Evolutionary conservation across 2,113 vertebrate species (phyloP), one percentile per base, ranked within the genome.

Genomic region (Microcebus tavaratra): DNA sequence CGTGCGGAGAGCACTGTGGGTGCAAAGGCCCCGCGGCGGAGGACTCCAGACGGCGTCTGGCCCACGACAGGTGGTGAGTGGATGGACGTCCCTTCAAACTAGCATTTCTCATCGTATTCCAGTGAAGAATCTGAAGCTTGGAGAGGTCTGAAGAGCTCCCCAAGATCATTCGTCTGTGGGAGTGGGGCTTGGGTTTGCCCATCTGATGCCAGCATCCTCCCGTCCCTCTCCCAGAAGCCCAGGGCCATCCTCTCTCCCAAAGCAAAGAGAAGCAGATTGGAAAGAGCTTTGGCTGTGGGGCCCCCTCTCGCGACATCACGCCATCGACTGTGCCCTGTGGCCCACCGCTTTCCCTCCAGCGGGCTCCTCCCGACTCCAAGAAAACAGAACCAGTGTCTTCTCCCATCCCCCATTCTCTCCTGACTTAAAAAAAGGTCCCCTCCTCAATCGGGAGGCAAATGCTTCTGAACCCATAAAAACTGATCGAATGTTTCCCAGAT

Each of bases 1-100:
- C 1, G 3, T 18, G 34, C 9, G 8, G 31, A 8, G 10, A 53
- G 17, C 2, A 4, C 3, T 50, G n/a, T 20, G 0, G 0, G 7
- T 79, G 85, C 78, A 20, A 82, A 73, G 78, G 67, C n/a, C 20
- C 76, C 7, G 65, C 15, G 92, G 36, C 0, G 31, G 20, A 55
- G 0, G 23, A 15, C 6, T 6, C 18, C 50, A 9, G 27, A 25
- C 10, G 1, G 6, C 7, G 7, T 48, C 10, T 23, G 67, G 67
- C 67, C n/a, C 12, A 12, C 1, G 6, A 15, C 21, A 50, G 45
- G 20, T 3, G 25, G 65, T 9, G 63, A n/a, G 25, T 17, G 23
- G n/a, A 50, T 27, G 45, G 10, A 50, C 0, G 13, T 48, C 79
- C 45, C 45, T 31, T 36, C 42, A 36, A 48, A 18, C 13, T 50